Evolutionary conservation across 2,113 vertebrate genomes (phyloP).

Genomic region (Clarias batrachus): DNA sequence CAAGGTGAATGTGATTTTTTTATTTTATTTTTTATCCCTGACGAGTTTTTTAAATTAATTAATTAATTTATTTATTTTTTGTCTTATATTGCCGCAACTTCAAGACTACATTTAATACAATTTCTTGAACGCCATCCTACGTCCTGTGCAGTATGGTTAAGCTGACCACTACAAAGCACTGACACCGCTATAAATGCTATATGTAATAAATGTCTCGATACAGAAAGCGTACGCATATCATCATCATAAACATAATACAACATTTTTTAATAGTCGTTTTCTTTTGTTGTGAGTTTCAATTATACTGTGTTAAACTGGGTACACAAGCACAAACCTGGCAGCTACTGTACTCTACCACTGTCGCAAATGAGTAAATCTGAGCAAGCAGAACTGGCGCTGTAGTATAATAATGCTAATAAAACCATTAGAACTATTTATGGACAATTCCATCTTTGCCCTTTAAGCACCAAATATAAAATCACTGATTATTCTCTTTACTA

Average conservation of each 20-base stretch:
- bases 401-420: neutral
- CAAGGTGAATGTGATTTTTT: neutral
- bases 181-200: neutral
- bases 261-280: no score
- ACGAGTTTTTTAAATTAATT: neutral
- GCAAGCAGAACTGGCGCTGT: neutral
- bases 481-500: neutral
- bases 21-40: neutral
- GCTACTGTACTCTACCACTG: neutral
- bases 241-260: neutral
- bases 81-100: neutral
- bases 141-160: neutral
- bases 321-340: neutral
- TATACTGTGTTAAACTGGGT: neutral
- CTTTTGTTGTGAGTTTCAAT: neutral
- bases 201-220: neutral
- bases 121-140: neutral
- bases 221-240: neutral
- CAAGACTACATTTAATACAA: neutral
- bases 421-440: neutral
- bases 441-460: neutral
- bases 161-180: neutral
- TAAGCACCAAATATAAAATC: neutral
- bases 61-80: no score
- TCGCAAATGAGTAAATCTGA: neutral